phyloP scores from a whole-genome alignment of 2,888 invertebrate genomes.

The Sarcophaga rosellei region DNA sequence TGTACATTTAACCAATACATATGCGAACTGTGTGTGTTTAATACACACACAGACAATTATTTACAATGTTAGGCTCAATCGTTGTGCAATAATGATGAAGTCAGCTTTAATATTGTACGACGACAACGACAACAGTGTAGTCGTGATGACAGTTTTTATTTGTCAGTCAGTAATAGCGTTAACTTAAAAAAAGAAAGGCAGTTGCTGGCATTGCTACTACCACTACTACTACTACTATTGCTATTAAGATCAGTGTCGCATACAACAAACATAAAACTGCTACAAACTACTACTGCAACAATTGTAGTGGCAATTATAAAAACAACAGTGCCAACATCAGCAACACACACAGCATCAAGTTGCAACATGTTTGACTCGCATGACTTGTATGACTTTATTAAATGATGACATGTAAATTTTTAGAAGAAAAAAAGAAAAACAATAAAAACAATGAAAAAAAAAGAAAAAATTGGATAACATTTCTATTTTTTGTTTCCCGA shows the following conservation, averaged over 20 bases:
- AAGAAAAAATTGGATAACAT: too few relatives aligned
- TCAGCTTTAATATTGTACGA: constrained; percentile 51
- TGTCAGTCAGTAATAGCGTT: constrained; percentile 27
- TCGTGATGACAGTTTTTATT: constrained; percentile 58
- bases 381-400: constrained; percentile 56
- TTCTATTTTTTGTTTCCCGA: too few relatives aligned
- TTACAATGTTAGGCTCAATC: background rate
- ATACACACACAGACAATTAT: background rate
- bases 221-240: background rate
- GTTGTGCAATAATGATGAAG: constrained; percentile 44
- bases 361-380: constrained; percentile 49
- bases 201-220: constrained; percentile 6
- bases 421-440: too few relatives aligned
- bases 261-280: constrained; percentile 31
- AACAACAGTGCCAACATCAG: constrained; percentile 10
- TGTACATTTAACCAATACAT: background rate
- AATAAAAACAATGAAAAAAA: too few relatives aligned
- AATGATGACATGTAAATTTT: constrained; percentile 55
- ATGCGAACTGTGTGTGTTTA: background rate
- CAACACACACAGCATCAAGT: constrained; percentile 38
- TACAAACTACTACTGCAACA: constrained; percentile 6
- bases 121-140: constrained; percentile 32
- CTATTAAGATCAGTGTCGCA: constrained; percentile 37
- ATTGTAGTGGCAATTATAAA: background rate
- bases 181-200: background rate